Evolutionary conservation across 2,113 vertebrate genomes (phyloP), one percentile per base, ranked within the genome.

Genomic region (Potamarius usumacintae): DNA sequence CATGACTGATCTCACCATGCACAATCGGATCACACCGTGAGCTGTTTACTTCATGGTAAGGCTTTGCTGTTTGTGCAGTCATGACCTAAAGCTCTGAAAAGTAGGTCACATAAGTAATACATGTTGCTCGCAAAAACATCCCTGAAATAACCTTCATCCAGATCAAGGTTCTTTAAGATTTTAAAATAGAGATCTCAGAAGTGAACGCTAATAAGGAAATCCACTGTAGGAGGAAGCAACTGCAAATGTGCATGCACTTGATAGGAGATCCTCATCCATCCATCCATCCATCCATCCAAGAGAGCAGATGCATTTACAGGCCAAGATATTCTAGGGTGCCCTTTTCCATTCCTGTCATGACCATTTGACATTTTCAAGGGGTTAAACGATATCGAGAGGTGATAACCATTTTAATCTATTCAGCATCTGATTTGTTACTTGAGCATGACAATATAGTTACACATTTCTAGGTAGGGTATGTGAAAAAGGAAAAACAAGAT

Each of bases 21-120:
- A 94, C 92, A 94, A 95, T 93, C 91, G 92, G 93, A 94, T 94
- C 93, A 93, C 86, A 93, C 92, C 83, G 91, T 90, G 91, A 88
- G 87, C 92, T 91, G 92, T 94, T 92, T 93, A 91, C 87, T 84
- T 85, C 85, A 88, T 81, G n/a, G 48, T 72, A 74, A 79, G 63
- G 12, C 52, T 83, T 82, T 83, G 76, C 63, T 85, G 80, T 58
- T 85, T 34, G 83, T 58, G 48, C 57, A 53, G 1, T 55, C 62
- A 63, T 77, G 58, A 57, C 87, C 82, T 84, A 27, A 76, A 69
- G 82, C 58, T 78, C 60, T 85, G 60, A 42, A 85, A 74, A 83
- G 58, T 57, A 84, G 81, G 81, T 77, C 67, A 83, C 10, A 76
- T 60, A 62, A 27, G 65, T n/a, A 86, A 82, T 82, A 60, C 34